Evolutionary conservation across 2,797 vertebrate genomes (phyloP), one percentile per base, ranked within the genome.

Genomic region (Acanthurus leucopareius): DNA sequence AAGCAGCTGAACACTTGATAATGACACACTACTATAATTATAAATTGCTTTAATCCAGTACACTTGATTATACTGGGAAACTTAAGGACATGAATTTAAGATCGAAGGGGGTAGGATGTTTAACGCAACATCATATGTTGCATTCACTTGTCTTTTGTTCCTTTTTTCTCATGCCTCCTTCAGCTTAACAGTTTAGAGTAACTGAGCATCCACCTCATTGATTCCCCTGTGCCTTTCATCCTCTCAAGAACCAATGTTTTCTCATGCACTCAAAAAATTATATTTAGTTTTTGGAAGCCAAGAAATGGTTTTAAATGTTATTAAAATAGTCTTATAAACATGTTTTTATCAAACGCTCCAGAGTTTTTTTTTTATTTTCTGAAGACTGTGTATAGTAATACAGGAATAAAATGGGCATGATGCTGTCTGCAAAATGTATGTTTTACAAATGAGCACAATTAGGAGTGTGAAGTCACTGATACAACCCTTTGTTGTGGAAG

Each of bases 141-240:
- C 59, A 47, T 65, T 79, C 28, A 56, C 42, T 38, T 25, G 38
- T 60, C 47, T 71, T 71, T 28, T 56, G 69, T 63, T 11, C 3
- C 15, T 63, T 45, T 61, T 75, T 63, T 54, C 20, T 40, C 42
- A 13, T 40, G 16, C 10, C 40, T 79, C 62, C 48, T 56, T 79
- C 48, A 74, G 25, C 47, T 73, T 10, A 59, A 58, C 59, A 53
- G 61, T 14, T 59, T 1, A 38, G 20, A 22, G 52, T 53, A 52
- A 16, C 45, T 66, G 22, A 59, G 20, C 52, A 38, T 79, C 52
- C 38, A 64, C 20, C 69, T 80, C 78, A 69, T 75, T 32, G 60
- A 56, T 85, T 74, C 70, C 75, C 82, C 76, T 81, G 92, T 94
- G 92, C 93, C 92, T 93, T 92, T 83, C 51, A 76, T 77, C 66